Conservation (phyloP, 2,797 vertebrate species). For the Carcharodon carcharias region DNA sequence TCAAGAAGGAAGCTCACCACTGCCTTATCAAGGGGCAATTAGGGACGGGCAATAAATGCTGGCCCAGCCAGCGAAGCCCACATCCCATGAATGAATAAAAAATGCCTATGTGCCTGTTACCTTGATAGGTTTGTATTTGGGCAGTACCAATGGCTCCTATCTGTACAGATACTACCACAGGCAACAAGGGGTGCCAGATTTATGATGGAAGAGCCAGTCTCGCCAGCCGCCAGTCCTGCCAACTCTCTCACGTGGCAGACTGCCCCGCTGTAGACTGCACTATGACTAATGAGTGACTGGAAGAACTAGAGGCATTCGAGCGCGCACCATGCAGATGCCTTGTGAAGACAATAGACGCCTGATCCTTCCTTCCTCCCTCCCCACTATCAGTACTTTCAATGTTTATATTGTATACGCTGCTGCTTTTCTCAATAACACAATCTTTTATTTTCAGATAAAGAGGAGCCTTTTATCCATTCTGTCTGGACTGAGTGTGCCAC, state of each 20-base stretch:
- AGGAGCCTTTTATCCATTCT: not conserved
- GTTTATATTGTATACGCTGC: not conserved
- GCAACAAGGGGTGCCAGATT: not conserved
- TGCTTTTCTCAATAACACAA: not conserved
- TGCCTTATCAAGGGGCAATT: too few species aligned
- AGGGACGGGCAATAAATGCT: too few species aligned
- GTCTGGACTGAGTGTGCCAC: not conserved
- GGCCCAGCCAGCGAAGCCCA: too few species aligned
- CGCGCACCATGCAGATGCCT: not conserved
- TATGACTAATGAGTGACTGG: not conserved
- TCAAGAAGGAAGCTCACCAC: too few species aligned
- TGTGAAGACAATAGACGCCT: not conserved
- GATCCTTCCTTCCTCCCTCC: not conserved
- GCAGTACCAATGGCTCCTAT: not conserved
- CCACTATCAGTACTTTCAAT: not conserved
- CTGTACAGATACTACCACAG: not conserved
- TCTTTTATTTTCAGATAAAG: conserved; percentile 3
- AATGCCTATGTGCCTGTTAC: not conserved
- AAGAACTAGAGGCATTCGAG: not conserved
- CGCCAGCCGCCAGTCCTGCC: not conserved
- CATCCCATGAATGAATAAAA: too few species aligned
- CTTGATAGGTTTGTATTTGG: not conserved
- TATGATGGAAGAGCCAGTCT: not conserved
- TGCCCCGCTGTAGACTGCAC: not conserved
- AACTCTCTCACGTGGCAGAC: not conserved